These are phyloP conservation scores for Cataglyphis cursor DNA, from an alignment of 2,888 invertebrate genomes.

Conservation along the genomic window DNA sequence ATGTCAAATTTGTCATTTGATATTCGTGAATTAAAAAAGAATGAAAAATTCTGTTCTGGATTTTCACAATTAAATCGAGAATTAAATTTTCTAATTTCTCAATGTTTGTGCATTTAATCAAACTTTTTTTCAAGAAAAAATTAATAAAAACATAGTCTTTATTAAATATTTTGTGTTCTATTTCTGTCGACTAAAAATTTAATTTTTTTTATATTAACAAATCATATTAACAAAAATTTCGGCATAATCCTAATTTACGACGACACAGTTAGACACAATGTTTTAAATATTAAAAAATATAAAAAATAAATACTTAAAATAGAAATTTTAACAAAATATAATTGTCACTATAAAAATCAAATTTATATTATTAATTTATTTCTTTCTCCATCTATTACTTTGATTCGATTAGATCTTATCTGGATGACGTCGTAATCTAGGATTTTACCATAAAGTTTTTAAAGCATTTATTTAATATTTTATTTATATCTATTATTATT, in stretches of 20 bases:
- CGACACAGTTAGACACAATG: neutral
- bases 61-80: constrained; percentile 5
- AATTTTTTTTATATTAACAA: neutral
- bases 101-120: neutral
- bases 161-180: neutral
- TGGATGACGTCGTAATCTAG: neutral
- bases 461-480: neutral
- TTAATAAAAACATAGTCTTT: neutral
- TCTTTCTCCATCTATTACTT: neutral
- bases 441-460: neutral
- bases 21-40: neutral
- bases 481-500: too few species aligned
- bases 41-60: neutral
- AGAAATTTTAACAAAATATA: neutral
- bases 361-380: neutral
- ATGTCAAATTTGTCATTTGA: too few species aligned
- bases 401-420: neutral
- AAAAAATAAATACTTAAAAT: neutral
- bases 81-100: neutral
- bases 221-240: neutral
- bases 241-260: neutral
- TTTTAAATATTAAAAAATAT: neutral
- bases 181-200: neutral
- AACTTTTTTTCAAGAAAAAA: neutral
- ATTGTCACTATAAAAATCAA: neutral